A percentile compares a stretch with the other conserved stretches of the same genome.
Conservation (phyloP, 2,113 vertebrate species). For the Crocuta crocuta region DNA sequence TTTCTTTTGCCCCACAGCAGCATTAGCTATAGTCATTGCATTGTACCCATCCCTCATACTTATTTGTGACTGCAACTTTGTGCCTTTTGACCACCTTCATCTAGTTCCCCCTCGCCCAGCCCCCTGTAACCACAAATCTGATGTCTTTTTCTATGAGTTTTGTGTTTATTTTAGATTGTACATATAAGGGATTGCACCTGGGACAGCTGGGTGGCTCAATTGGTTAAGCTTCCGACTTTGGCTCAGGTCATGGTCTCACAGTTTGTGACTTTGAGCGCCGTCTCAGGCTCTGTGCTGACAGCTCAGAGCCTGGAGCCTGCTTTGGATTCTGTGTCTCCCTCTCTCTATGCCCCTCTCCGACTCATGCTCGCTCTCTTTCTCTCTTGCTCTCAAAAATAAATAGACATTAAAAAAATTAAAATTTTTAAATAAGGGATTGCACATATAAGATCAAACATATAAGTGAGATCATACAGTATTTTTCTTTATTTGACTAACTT, state of each 20-base stretch:
- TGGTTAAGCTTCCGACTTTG: too few relatives aligned
- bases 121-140: background rate
- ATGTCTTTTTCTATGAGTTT: background rate
- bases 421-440: too few relatives aligned
- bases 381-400: too few relatives aligned
- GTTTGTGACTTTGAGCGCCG: too few relatives aligned
- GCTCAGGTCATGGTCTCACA: too few relatives aligned
- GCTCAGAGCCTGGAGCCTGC: too few relatives aligned
- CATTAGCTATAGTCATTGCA: background rate
- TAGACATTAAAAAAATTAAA: too few relatives aligned
- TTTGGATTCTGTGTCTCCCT: too few relatives aligned
- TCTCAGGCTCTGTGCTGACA: too few relatives aligned
- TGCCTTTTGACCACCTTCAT: background rate
- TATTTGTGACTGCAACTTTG: background rate
- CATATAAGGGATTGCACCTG: background rate
- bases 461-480: background rate
- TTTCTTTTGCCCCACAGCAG: background rate
- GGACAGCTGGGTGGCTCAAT: too few relatives aligned
- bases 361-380: too few relatives aligned
- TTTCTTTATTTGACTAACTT: background rate
- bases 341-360: too few relatives aligned
- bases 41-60: background rate
- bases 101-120: background rate
- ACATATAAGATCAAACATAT: background rate
- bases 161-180: background rate